Conservation (phyloP, 2,888 invertebrate species). For the Helleia helle region DNA sequence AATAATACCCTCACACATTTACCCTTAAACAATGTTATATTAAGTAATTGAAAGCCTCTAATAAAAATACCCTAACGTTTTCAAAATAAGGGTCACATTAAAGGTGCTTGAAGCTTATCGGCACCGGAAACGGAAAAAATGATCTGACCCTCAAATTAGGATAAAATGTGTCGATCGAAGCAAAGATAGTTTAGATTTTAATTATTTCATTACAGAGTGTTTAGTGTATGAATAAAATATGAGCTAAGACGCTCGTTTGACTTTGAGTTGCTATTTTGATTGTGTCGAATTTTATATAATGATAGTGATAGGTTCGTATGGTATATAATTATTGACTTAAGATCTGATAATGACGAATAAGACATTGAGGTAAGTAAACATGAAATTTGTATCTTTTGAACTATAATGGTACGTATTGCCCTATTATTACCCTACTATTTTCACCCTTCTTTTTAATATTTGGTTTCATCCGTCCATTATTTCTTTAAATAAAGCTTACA, state of each 20-base stretch:
- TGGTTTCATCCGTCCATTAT: too few relatives aligned
- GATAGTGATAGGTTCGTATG: too few relatives aligned
- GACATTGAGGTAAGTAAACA: too few relatives aligned
- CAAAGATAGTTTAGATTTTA: constrained; percentile 54
- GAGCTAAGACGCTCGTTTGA: background rate
- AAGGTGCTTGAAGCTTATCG: constrained; percentile 2
- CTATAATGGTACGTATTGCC: too few relatives aligned
- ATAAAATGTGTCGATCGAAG: constrained; percentile 60
- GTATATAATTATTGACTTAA: too few relatives aligned
- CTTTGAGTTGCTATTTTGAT: background rate
- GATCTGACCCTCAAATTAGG: constrained; percentile 30
- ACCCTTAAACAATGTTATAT: constrained; percentile 1
- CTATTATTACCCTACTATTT: too few relatives aligned
- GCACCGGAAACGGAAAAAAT: constrained; percentile 8
- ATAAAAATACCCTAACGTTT: background rate
- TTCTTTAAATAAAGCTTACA: too few relatives aligned
- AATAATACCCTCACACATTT: background rate
- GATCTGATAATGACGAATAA: too few relatives aligned
- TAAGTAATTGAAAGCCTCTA: background rate
- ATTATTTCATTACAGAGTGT: constrained; percentile 54
- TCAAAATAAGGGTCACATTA: background rate
- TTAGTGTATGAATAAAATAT: constrained; percentile 5
- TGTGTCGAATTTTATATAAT: too few relatives aligned
- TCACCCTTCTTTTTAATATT: too few relatives aligned
- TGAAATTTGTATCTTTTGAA: too few relatives aligned